Base-by-base conservation (phyloP, 2,888 invertebrate species). In the Chloroclystis v-ata region DNA sequence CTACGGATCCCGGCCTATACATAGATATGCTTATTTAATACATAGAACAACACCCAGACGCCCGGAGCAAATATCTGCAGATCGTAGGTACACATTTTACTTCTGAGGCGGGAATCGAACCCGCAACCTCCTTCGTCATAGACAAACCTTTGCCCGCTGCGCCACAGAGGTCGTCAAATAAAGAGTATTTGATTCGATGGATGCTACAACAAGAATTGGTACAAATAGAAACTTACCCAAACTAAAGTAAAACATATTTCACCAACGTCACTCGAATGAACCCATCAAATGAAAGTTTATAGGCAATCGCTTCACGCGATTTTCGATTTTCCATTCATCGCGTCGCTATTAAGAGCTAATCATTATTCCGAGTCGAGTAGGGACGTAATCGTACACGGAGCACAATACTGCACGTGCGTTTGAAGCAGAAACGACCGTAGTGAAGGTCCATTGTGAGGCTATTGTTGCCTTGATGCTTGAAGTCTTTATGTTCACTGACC, bases 321-420 rank as follows among this genome's bases (percentile, higher is more conserved):
- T 44, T 39, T 48, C 48, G 48, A 52, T 52, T 48, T 52, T 43
- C 50, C 37, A 54, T 54, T 54, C 47, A 49, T 45, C 42, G 30
- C 28, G 39, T 41, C 28, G 48, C 30, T 40, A 46, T 52, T 53
- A 47, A 35, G 29, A 41, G 33, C 43, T 41, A 42, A 49, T 54
- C 54, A 49, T 52, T 54, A 54, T 52, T 49, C 51, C 44, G 28
- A 42, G 39, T 11, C 37, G 44, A 37, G 47, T 49, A 37, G 28
- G 47, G 41, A 42, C 44, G 47, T 52, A 47, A 52, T 49, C 38
- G 47, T 49, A 24, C 44, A 39, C 43, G 37, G 32, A 33, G 7
- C 32, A 52, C 52, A 52, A 52, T 52, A 43, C 45, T 33, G 25
- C 33, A 49, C 45, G 45, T 38, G 32, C 37, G 49, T 45, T 41